Evolutionary conservation across 1,140 invertebrate species (phyloP).

Genomic region (Copidosoma floridanum): DNA sequence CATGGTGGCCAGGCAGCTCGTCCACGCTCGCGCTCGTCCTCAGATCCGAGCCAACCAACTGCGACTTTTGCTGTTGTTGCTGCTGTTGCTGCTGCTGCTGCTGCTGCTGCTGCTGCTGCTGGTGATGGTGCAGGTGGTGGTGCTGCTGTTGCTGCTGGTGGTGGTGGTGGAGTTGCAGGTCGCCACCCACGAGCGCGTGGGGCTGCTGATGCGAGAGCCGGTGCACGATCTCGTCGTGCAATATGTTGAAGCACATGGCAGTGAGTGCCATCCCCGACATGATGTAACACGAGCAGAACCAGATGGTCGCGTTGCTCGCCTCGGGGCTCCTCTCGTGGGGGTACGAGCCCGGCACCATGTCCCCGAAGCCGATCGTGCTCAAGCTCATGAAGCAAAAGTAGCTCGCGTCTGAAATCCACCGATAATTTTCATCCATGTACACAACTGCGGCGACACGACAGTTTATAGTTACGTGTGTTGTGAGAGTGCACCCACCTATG

Average conservation of each 20-base stretch:
- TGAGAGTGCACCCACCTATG: slow-evolving; percentile 52
- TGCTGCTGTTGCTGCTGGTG: background rate
- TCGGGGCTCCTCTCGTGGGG: slow-evolving; percentile 59
- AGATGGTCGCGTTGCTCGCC: slow-evolving; percentile 67
- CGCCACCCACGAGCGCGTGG: slow-evolving; percentile 31
- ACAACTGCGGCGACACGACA: too few relatives aligned
- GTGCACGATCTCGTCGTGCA: slow-evolving; percentile 90
- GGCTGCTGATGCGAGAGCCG: slow-evolving; percentile 67
- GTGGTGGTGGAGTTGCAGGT: background rate
- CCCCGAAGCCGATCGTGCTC: slow-evolving; percentile 89
- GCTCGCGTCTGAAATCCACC: slow-evolving; percentile 70
- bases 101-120: background rate
- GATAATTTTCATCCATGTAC: too few relatives aligned
- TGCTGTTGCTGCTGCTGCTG: background rate
- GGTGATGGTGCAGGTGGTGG: background rate
- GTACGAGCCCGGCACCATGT: slow-evolving; percentile 80
- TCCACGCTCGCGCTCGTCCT: slow-evolving; percentile 58
- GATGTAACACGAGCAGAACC: slow-evolving; percentile 94
- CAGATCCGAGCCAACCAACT: slow-evolving; percentile 42
- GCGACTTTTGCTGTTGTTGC: background rate
- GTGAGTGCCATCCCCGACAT: slow-evolving; percentile 93
- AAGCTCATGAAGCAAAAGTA: slow-evolving; percentile 94
- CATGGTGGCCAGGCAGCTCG: slow-evolving; percentile 55
- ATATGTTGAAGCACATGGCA: slow-evolving; percentile 97
- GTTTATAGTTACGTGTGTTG: too few relatives aligned